Conservation (phyloP, 2,113 vertebrate genomes). For the Solenodon paradoxus region DNA sequence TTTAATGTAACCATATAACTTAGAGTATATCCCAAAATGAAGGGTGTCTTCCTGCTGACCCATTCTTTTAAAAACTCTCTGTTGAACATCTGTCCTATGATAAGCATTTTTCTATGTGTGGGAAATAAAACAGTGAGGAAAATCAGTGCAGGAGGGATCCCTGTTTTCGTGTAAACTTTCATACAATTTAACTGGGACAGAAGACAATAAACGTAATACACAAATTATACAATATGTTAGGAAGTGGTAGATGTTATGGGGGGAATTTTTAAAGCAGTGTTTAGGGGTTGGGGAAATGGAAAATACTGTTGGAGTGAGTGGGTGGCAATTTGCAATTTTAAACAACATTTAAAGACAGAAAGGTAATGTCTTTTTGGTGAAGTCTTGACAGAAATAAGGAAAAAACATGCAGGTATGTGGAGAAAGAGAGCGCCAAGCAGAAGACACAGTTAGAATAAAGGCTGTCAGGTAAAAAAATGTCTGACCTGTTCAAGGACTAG, state of each 20-base stretch:
- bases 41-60: not conserved
- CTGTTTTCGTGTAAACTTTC: not conserved
- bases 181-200: not conserved
- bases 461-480: not conserved
- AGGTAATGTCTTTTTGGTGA: not conserved
- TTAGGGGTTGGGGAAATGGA: not conserved
- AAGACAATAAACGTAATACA: not conserved
- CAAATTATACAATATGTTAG: not conserved
- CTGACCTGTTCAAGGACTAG: not conserved
- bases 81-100: not conserved
- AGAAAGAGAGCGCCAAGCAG: not conserved
- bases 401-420: not conserved
- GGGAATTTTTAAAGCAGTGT: not conserved
- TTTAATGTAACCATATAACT: not conserved
- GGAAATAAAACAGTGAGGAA: not conserved
- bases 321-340: conserved; percentile 41
- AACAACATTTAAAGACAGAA: not conserved
- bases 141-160: not conserved
- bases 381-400: not conserved
- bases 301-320: not conserved
- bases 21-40: not conserved
- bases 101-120: not conserved
- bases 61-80: not conserved
- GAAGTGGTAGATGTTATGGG: not conserved
- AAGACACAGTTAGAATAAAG: not conserved